Evolutionary conservation across 1,140 invertebrate species (phyloP), one percentile per base, ranked within the genome.

Genomic region (Papilio polyxenes): DNA sequence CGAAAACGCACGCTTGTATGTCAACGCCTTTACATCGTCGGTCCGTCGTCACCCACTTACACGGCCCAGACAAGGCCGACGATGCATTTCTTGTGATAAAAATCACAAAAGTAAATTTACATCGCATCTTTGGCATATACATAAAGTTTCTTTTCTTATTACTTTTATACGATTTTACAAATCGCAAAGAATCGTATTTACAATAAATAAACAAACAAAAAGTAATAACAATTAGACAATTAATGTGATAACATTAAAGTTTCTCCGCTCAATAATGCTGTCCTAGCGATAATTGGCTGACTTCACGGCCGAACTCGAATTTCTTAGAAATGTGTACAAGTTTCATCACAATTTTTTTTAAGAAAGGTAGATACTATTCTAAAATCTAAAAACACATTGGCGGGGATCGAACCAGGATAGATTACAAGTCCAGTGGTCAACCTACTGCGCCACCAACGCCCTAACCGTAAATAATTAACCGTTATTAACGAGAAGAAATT

Each of bases 41-140:
- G 81, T 49, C 62, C 77, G 72, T 83, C 84, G 81, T 82, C 82
- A 81, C 82, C 69, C 82, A 75, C 81, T 83, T 84, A 82, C 75
- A 75, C 53, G 74, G 53, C 40, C 51, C 62, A 65, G 81, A 62
- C 72, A 56, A 82, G 56, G 40, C 20, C 74, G 77, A 48, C 17
- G 11, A 23, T 83, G 81, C 82, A 83, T 83, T 86, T 69, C 40
- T 17, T 59, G 69, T 82, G 81, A 81, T 83, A 82, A 79, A 86
- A 83, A 82, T 81, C 85, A 81, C 82, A 84, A 20, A 78, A 81
- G 53, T 31, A 31, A 31, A 77, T 82, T 74, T 65, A 84, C 82
- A 20, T n/a, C 20, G 59, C 23, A 20, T 23, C 59, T 23, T n/a
- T 62, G 59, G 3, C 20, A 62, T 23, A n/a, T n/a, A 62, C 17